Percentiles rank a stretch among this genome's conserved stretches.
phyloP scores from a whole-genome alignment of 1,140 invertebrate species.

The Ericerus pela region DNA sequence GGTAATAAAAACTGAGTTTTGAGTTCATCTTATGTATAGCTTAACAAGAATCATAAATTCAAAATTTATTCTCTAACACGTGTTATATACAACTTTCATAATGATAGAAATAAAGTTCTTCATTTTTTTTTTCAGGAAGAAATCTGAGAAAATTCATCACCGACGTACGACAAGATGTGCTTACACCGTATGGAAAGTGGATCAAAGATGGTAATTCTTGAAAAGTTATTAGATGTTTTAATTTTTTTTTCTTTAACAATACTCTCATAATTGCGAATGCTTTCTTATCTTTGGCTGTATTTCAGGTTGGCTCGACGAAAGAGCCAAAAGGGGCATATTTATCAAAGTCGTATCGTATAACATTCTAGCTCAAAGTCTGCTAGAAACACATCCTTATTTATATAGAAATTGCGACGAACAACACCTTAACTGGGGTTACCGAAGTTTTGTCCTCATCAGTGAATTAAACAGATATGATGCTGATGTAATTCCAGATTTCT shows the following conservation, averaged over 20 bases:
- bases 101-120: too few species aligned
- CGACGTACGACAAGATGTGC: background rate
- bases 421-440: slow-evolving; percentile 50
- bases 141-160: background rate
- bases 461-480: slow-evolving; percentile 54
- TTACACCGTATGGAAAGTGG: slow-evolving; percentile 3
- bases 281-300: background rate
- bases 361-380: slow-evolving; percentile 65
- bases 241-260: background rate
- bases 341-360: slow-evolving; percentile 65
- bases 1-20: background rate
- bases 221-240: too few species aligned
- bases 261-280: background rate
- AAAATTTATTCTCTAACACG: background rate
- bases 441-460: slow-evolving; percentile 47
- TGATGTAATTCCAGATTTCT: slow-evolving; percentile 42
- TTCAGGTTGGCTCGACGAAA: background rate
- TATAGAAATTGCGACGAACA: slow-evolving; percentile 46
- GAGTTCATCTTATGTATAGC: background rate
- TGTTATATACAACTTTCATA: background rate
- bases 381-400: slow-evolving; percentile 56
- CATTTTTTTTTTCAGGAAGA: slow-evolving; percentile 2
- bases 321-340: background rate
- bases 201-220: background rate
- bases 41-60: background rate